Evolutionary conservation across 2,888 invertebrate species (phyloP), one percentile per base, ranked within the genome.

Genomic region (Blastobasis adustella): DNA sequence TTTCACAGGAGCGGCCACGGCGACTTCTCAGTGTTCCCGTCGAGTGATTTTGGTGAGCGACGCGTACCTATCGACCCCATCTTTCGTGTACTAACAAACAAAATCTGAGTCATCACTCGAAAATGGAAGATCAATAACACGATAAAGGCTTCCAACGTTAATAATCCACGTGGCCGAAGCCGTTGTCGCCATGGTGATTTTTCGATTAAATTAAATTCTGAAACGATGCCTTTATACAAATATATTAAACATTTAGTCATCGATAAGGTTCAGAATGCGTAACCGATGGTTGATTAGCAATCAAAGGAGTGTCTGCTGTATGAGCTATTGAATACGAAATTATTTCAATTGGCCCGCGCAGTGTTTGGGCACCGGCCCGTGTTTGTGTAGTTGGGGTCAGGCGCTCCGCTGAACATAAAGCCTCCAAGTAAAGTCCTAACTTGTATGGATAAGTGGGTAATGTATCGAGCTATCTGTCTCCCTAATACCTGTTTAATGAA

Each of bases 401-500:
- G 63, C 75, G 74, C 78, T 79, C 73, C 76, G 76, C 77, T 71
- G 75, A 69, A 69, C 69, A 72, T 71, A 73, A 77, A 73, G 76
- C 75, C 79, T 77, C 76, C 73, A 75, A 72, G 72, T 71, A 70
- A 80, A 78, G 76, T 76, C 72, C 74, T 71, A 71, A 77, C 76
- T 79, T 78, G 75, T 79, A 81, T 73, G 77, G 78, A 82, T 79
- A 77, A 82, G 79, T 81, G 79, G 76, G 77, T 81, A 79, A 76
- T 76, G 76, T 77, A 70, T 66, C 72, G 72, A 74, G 78, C 82
- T 85, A 85, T 85, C 82, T 83, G 74, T 83, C 82, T 77, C 80
- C 75, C 79, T 84, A 84, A 84, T 86, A 85, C 86, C 83, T 83
- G 80, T 81, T 85, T 86, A 84, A 87, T 86, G 82, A 86, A 85